Evolutionary conservation across 64 coral and sea anemone species (phyloP), one percentile per base, ranked within the genome.

Genomic region (Platygyra sinensis): DNA sequence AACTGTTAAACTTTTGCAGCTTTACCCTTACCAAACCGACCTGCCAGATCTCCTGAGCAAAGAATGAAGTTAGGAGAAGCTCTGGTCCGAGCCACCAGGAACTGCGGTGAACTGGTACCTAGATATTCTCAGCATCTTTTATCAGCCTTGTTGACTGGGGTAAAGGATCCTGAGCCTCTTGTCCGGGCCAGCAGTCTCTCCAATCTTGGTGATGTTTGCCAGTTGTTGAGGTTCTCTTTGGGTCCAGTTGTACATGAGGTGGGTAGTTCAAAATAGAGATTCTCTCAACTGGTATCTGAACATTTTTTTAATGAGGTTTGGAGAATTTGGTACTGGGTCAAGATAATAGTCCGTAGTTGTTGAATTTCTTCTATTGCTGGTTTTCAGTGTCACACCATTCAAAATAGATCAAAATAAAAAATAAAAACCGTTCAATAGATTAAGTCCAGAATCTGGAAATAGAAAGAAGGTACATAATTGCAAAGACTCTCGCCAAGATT

Each of bases 121-220:
- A 76, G 36, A 30, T 96, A 93, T 74, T 96, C 91, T 1, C 93
- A 99, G 54, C 84, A 81, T 30, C 91, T 99, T 15, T 59, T 96
- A 52, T 77, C 91, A 27, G 73, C 97, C 22, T 73, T 99, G 13
- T 64, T 96, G 19, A 88, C 88, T 14, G 97, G 97, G 5, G 86
- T 91, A 7, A 77, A 85, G 59, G 97, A 99, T 52, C 36, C 83
- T 32, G 97, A 99, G 29, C 72, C 80, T n/a, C 38, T 99, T 10
- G 86, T 99, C 5, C 90, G 97, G 81, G 94, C 97, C 76, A 99
- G 97, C 89, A 94, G 97, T 83, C 86, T 99, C 3, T 96, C 94
- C 18, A 99, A 93, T 86, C 91, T 99, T 46, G 97, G 94, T 79
- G 97, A 99, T 22, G 87, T 96, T 8, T 99, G 91, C 72, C 86